Percentiles rank a stretch among this genome's conserved stretches.
These are phyloP conservation scores for Artibeus jamaicensis DNA, from an alignment of 2,797 vertebrate species.

Conservation along the genomic window DNA sequence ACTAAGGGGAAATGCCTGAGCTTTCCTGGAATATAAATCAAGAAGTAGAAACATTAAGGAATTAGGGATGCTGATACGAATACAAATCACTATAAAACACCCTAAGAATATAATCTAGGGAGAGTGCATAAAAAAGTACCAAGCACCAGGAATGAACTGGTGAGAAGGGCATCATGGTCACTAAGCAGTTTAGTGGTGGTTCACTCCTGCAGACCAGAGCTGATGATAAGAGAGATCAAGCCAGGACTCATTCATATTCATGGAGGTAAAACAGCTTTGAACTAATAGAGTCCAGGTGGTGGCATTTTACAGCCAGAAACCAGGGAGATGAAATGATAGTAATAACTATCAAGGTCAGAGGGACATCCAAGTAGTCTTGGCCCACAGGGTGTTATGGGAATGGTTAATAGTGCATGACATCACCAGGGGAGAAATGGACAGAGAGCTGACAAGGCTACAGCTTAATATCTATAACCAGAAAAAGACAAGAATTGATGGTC, in stretches of 20 bases:
- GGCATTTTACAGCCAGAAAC: constrained; percentile 37
- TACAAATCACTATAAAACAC: not conserved
- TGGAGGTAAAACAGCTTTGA: not conserved
- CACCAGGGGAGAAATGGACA: not conserved
- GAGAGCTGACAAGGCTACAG: not conserved
- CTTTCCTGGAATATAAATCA: not conserved
- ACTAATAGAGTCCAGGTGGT: constrained; percentile 37
- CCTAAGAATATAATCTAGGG: not conserved
- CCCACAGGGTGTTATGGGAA: not conserved
- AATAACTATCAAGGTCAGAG: constrained; percentile 42
- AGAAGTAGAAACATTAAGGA: not conserved
- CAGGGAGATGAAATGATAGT: constrained; percentile 18
- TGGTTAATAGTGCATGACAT: constrained; percentile 13
- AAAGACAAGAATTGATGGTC: not conserved
- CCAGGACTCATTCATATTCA: constrained; percentile 45
- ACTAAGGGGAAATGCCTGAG: not conserved
- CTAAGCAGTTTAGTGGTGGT: not conserved
- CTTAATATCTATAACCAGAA: not conserved
- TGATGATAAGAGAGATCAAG: not conserved
- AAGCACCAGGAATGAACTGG: not conserved
- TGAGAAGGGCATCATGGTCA: not conserved
- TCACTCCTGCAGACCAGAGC: not conserved
- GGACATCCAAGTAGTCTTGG: constrained; percentile 5
- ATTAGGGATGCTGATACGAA: not conserved
- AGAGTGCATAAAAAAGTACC: not conserved